These are phyloP conservation scores for Liopterus haemorrhoidalis DNA, from an alignment of 2,888 invertebrate species.

Conservation along the genomic window DNA sequence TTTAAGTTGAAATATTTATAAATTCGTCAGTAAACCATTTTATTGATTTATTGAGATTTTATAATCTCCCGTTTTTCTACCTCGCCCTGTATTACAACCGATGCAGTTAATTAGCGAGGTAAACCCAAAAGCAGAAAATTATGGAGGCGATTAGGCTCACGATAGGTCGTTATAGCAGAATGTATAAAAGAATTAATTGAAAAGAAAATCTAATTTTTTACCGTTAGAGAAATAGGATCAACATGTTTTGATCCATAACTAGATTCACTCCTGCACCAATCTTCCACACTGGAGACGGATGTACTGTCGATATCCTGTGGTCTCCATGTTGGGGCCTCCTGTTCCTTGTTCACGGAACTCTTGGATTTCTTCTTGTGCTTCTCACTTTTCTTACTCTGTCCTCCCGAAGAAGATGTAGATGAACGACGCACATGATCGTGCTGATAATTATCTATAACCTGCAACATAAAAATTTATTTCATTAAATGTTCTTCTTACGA, in stretches of 20 bases:
- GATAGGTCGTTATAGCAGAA: too few species aligned
- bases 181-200: too few species aligned
- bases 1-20: too few species aligned
- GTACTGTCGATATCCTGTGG: constrained; percentile 37
- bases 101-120: too few species aligned
- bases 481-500: too few species aligned
- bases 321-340: constrained; percentile 40
- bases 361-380: constrained; percentile 39
- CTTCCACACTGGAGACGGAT: constrained; percentile 44
- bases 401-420: constrained; percentile 40
- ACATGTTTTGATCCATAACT: constrained; percentile 43
- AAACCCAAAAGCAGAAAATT: too few species aligned
- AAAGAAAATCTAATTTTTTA: too few species aligned
- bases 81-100: too few species aligned
- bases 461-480: not conserved
- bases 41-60: too few species aligned
- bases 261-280: constrained; percentile 42
- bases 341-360: constrained; percentile 41
- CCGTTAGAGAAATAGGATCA: constrained; percentile 42
- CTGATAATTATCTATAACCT: constrained; percentile 56
- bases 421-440: constrained; percentile 50
- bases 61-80: too few species aligned
- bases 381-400: constrained; percentile 38
- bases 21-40: too few species aligned
- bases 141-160: too few species aligned